Evolutionary conservation across 2,113 vertebrate species (phyloP).

Genomic region (Lycaon pictus): DNA sequence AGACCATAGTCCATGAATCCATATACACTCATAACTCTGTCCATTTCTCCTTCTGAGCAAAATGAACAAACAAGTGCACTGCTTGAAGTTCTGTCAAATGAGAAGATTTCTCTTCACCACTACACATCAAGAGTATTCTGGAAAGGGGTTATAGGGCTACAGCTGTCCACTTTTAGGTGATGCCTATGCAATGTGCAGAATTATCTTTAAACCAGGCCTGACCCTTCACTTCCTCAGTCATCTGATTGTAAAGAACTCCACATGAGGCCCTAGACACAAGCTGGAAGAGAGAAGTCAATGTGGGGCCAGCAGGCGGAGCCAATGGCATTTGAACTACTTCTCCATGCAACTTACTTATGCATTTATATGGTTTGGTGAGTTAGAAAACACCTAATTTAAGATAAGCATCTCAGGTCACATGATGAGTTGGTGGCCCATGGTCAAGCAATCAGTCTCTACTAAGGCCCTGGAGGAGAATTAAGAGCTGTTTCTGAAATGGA

Average conservation of each 20-base stretch:
- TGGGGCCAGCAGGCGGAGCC: neutral
- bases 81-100: neutral
- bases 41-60: neutral
- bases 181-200: neutral
- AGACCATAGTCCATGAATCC: neutral
- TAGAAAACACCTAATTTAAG: too few species aligned
- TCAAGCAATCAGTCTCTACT: too few species aligned
- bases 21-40: neutral
- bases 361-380: too few species aligned
- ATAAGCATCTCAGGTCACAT: too few species aligned
- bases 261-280: neutral
- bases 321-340: neutral
- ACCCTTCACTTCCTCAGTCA: neutral
- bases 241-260: neutral
- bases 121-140: neutral
- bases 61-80: neutral
- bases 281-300: neutral
- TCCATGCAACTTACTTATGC: neutral
- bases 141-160: neutral
- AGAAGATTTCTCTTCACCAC: neutral
- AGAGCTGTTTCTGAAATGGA: too few species aligned
- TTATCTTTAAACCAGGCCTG: neutral
- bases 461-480: too few species aligned
- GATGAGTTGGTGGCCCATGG: too few species aligned
- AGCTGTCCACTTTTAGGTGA: neutral